Evolutionary conservation across 2,113 vertebrate genomes (phyloP).

Genomic region (Mus spicilegus): DNA sequence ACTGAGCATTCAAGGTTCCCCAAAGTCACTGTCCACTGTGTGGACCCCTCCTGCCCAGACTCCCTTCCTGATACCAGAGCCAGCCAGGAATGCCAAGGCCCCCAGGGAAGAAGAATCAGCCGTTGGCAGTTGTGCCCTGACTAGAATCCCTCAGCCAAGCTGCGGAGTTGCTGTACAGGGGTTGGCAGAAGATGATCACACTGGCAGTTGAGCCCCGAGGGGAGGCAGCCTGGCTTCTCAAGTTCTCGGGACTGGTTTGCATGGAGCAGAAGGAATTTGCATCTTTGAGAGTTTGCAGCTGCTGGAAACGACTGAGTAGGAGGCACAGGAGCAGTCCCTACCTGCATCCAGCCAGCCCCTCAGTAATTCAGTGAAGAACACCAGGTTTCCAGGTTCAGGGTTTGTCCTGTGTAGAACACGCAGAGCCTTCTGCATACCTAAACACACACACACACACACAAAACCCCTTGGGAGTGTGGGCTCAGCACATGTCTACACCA

Average conservation of each 20-base stretch:
- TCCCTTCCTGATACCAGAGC: not conserved
- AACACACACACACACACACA: too few species aligned
- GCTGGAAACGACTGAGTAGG: conserved; percentile 64
- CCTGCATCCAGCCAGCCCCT: not conserved
- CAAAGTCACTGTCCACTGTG: not conserved
- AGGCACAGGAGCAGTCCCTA: not conserved
- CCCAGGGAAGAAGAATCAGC: not conserved
- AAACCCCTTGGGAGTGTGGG: not conserved
- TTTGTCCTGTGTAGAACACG: not conserved
- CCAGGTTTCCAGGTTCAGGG: not conserved
- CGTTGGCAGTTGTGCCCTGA: not conserved
- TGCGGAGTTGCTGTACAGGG: too few species aligned
- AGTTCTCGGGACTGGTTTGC: conserved; percentile 79
- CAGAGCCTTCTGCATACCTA: fast-evolving
- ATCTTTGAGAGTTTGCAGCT: conserved; percentile 81
- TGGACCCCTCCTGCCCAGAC: not conserved
- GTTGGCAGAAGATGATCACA: too few species aligned
- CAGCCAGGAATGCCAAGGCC: not conserved
- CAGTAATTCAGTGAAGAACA: not conserved
- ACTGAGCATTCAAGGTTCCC: not conserved
- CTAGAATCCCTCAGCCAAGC: too few species aligned
- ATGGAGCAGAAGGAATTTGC: conserved; percentile 82
- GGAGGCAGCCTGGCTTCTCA: conserved; percentile 68
- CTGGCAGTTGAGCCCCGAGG: not conserved
- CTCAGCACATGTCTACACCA: not conserved